phyloP scores from a whole-genome alignment of 2,797 vertebrate species.

The Glyptemys insculpta region DNA sequence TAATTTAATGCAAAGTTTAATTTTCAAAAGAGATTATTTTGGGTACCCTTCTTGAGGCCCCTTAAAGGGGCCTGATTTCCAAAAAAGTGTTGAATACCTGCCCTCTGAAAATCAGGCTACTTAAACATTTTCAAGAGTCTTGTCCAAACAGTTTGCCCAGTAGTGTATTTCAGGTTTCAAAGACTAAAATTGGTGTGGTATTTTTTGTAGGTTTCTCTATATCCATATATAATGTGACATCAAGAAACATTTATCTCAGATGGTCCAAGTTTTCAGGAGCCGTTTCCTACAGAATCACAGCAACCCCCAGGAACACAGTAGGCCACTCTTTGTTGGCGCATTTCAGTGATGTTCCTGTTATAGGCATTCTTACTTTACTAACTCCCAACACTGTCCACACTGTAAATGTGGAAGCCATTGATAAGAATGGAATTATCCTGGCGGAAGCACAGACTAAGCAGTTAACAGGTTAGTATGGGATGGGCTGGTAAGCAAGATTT shows the following conservation, averaged over 20 bases:
- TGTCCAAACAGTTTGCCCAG: not conserved
- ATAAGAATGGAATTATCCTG: constrained; percentile 56
- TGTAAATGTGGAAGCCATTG: constrained; percentile 81
- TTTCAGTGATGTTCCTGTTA: constrained; percentile 83
- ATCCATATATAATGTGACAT: constrained; percentile 81
- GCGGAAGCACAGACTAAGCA: constrained; percentile 49
- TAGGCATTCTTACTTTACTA: constrained; percentile 83
- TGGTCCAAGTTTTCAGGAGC: constrained; percentile 80
- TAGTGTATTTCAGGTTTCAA: not conserved
- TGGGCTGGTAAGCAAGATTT: not conserved
- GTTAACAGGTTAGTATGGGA: constrained; percentile 76
- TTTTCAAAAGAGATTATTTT: not conserved
- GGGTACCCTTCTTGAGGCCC: not conserved
- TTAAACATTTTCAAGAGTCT: not conserved
- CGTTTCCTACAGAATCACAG: constrained; percentile 82
- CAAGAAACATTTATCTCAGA: constrained; percentile 77
- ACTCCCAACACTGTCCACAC: constrained; percentile 75
- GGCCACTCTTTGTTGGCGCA: constrained; percentile 54
- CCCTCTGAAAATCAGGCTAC: not conserved
- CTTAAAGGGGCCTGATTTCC: not conserved
- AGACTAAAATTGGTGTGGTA: not conserved
- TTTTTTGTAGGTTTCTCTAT: constrained; percentile 72
- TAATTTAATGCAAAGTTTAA: not conserved
- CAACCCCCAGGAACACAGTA: constrained; percentile 61
- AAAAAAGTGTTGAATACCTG: not conserved